phyloP scores from a whole-genome alignment of 2,888 invertebrate genomes.

The Gonocerus acuteangulatus region DNA sequence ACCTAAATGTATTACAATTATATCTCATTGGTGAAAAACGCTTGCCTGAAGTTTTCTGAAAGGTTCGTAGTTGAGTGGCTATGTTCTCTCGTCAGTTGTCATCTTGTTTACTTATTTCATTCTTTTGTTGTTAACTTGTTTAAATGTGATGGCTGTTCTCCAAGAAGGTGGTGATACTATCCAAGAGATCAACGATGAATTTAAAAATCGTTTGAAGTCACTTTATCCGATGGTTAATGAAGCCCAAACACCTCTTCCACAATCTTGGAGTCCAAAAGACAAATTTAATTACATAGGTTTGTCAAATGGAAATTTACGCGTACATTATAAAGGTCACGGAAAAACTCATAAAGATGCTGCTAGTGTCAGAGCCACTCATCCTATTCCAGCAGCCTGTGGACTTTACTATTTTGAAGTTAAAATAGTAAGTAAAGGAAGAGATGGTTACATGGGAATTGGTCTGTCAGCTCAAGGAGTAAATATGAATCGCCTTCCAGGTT shows the following conservation, averaged over 20 bases:
- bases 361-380: slow-evolving; percentile 90
- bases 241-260: slow-evolving; percentile 85
- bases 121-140: too few relatives aligned
- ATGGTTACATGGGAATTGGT: slow-evolving; percentile 99
- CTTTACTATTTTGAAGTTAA: slow-evolving; percentile 98
- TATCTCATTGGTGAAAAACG: too few relatives aligned
- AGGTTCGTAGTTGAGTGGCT: too few relatives aligned
- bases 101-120: too few relatives aligned
- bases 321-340: slow-evolving; percentile 97
- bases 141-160: not conserved
- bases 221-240: slow-evolving; percentile 96
- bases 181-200: not conserved
- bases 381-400: slow-evolving; percentile 94
- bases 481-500: slow-evolving; percentile 95
- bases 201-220: slow-evolving; percentile 67
- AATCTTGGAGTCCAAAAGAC: slow-evolving; percentile 94
- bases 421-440: slow-evolving; percentile 95
- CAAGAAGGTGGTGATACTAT: slow-evolving; percentile 8
- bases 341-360: slow-evolving; percentile 98
- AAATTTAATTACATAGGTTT: slow-evolving; percentile 95
- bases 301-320: slow-evolving; percentile 94
- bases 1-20: too few relatives aligned
- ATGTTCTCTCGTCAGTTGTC: too few relatives aligned
- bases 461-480: slow-evolving; percentile 92
- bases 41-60: too few relatives aligned